A percentile compares a stretch with the other conserved stretches of the same genome.
phyloP scores from a whole-genome alignment of 2,797 vertebrate genomes.

The Dallia pectoralis region DNA sequence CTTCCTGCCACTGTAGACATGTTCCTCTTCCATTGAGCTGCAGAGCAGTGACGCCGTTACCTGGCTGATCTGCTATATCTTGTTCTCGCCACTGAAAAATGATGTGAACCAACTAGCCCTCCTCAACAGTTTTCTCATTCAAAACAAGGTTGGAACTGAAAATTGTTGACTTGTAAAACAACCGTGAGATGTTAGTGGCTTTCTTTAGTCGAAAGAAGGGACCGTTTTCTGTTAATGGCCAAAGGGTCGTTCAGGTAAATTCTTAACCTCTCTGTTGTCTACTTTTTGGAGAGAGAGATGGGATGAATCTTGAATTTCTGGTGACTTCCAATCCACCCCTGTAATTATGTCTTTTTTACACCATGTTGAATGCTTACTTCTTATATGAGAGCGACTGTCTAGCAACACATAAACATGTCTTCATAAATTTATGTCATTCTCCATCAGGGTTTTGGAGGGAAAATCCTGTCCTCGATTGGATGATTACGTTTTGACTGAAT shows the following conservation, averaged over 20 bases:
- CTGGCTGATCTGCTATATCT: slow-evolving; percentile 40
- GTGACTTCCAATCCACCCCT: neutral
- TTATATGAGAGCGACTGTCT: slow-evolving; percentile 21
- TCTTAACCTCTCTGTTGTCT: slow-evolving; percentile 9
- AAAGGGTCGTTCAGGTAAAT: slow-evolving; percentile 22
- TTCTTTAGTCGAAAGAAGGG: slow-evolving; percentile 23
- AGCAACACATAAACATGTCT: slow-evolving; percentile 19
- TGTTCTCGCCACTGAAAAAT: slow-evolving; percentile 36
- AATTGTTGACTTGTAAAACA: slow-evolving; percentile 29
- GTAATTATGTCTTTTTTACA: slow-evolving; percentile 3
- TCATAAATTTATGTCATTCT: slow-evolving; percentile 28
- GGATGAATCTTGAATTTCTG: slow-evolving; percentile 41
- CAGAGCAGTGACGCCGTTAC: slow-evolving; percentile 35
- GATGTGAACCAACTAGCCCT: slow-evolving; percentile 39
- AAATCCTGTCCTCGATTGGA: slow-evolving; percentile 11
- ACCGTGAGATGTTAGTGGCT: slow-evolving; percentile 29
- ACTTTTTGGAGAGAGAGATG: slow-evolving; percentile 12
- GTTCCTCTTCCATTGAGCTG: slow-evolving; percentile 49
- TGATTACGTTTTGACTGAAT: slow-evolving; percentile 34
- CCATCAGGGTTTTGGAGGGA: slow-evolving; percentile 16
- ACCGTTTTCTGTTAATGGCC: slow-evolving; percentile 28
- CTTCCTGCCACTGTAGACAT: slow-evolving; percentile 60
- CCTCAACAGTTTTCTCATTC: slow-evolving; percentile 46
- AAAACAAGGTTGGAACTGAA: slow-evolving; percentile 15
- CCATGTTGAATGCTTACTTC: neutral